Evolutionary conservation across 2,888 invertebrate species (phyloP).

Genomic region (Camponotus fellah): DNA sequence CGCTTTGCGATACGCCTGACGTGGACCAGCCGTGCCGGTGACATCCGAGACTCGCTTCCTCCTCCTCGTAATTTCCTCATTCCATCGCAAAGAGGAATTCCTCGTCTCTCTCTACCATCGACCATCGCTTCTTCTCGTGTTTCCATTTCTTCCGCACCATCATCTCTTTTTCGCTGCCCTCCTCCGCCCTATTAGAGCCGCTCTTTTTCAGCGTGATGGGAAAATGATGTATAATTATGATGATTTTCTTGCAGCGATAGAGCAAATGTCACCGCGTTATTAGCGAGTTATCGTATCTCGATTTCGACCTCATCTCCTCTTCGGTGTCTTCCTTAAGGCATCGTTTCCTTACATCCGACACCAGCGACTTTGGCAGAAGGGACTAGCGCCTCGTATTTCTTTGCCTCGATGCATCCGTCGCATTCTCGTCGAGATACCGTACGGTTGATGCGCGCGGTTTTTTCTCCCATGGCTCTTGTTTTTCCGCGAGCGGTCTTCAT

Average conservation of each 20-base stretch:
- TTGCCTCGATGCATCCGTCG: slow-evolving; percentile 35
- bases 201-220: slow-evolving; percentile 29
- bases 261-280: background rate
- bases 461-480: slow-evolving; percentile 56
- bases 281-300: slow-evolving; percentile 1
- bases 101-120: slow-evolving; percentile 11
- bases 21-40: slow-evolving; percentile 76
- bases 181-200: background rate
- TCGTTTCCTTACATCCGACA: background rate
- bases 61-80: slow-evolving; percentile 76
- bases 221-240: background rate
- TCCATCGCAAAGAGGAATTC: slow-evolving; percentile 65
- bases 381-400: background rate
- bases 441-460: slow-evolving; percentile 56
- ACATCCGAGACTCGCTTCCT: slow-evolving; percentile 78
- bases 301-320: slow-evolving; percentile 12
- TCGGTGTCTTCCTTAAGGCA: background rate
- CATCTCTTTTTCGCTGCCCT: slow-evolving; percentile 1
- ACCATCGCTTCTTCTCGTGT: slow-evolving; percentile 3
- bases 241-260: background rate
- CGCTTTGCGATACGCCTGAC: slow-evolving; percentile 76
- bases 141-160: slow-evolving; percentile 37
- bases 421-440: slow-evolving; percentile 55
- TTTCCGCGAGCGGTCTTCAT: slow-evolving; percentile 51
- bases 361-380: background rate